These are phyloP conservation scores for Guaruba guarouba DNA, from an alignment of 2,113 vertebrate species.

Conservation along the genomic window DNA sequence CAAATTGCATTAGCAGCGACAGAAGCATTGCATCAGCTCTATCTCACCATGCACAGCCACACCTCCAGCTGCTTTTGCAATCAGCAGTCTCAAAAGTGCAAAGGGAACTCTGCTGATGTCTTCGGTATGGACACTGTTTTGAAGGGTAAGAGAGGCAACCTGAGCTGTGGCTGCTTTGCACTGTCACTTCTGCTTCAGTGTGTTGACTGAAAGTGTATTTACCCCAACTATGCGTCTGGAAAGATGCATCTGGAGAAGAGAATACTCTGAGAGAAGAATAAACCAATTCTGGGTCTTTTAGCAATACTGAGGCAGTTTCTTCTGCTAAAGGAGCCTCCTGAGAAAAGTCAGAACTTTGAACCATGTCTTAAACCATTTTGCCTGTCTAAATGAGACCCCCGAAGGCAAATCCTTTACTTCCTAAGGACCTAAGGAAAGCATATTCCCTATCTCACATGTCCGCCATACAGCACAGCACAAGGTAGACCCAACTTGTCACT, in stretches of 20 bases:
- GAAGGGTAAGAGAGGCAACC: background rate
- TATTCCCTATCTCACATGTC: background rate
- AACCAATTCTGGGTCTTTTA: background rate
- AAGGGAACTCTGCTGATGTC: background rate
- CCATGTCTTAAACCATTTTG: background rate
- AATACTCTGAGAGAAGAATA: background rate
- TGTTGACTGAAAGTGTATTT: background rate
- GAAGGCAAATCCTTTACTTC: background rate
- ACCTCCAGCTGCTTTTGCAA: background rate
- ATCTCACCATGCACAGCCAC: background rate
- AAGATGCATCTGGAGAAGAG: background rate
- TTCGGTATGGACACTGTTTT: background rate
- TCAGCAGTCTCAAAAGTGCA: background rate
- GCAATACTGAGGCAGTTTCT: background rate
- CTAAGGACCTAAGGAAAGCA: background rate
- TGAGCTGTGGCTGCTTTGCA: background rate
- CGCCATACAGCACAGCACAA: background rate
- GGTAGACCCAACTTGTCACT: background rate
- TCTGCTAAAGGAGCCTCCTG: background rate
- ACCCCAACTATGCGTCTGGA: background rate
- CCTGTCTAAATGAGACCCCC: background rate
- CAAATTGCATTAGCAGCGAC: background rate
- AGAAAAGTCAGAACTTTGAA: background rate
- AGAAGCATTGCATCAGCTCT: background rate
- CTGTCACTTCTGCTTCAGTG: background rate